Evolutionary conservation across 2,113 vertebrate genomes (phyloP).

Genomic region (Cochlearius cochlearius): DNA sequence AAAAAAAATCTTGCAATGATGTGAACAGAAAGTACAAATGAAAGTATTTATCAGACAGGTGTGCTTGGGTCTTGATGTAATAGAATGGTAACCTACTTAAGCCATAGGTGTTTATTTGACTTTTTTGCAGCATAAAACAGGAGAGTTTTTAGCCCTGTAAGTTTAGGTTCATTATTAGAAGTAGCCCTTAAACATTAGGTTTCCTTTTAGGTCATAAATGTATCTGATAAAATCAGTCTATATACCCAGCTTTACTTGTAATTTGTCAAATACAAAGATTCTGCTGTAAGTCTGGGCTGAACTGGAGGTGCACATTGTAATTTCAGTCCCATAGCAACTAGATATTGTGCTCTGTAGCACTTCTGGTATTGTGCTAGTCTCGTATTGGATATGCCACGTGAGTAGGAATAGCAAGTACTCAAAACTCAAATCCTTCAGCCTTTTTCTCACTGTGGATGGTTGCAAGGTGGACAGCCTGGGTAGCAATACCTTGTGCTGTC

Average conservation of each 20-base stretch:
- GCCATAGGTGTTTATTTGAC: neutral
- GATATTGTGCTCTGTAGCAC: neutral
- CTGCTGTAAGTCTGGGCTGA: neutral
- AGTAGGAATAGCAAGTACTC: neutral
- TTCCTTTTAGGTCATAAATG: neutral
- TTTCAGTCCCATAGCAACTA: neutral
- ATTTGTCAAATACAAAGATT: neutral
- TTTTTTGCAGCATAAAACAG: neutral
- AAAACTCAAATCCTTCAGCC: neutral
- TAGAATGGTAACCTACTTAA: neutral
- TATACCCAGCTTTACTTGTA: neutral
- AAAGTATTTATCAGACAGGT: neutral
- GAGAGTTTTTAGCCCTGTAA: neutral
- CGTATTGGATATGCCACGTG: neutral
- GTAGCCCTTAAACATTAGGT: neutral
- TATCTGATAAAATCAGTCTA: neutral
- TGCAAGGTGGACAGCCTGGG: neutral
- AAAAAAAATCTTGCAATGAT: neutral
- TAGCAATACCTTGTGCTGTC: neutral
- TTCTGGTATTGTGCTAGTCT: neutral
- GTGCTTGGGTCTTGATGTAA: neutral
- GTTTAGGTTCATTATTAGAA: neutral
- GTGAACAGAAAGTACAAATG: neutral
- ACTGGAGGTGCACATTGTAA: neutral
- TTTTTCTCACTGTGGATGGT: neutral